phyloP scores from a whole-genome alignment of 2,888 invertebrate genomes.

The Drosophila prolongata region DNA sequence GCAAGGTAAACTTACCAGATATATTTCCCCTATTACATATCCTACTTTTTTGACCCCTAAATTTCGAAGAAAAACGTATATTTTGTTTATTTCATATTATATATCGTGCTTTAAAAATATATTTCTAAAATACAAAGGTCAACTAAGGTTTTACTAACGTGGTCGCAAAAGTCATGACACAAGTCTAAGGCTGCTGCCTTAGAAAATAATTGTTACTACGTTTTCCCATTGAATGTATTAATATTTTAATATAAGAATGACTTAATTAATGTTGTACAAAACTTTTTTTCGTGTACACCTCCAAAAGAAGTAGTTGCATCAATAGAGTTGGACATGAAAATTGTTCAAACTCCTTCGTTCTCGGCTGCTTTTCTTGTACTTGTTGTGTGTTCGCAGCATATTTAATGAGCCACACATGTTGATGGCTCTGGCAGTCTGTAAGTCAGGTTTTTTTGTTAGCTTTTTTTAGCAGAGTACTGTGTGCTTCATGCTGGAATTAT shows the following conservation, averaged over 20 bases:
- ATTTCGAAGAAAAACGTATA: no score
- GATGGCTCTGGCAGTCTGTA: constrained; percentile 42
- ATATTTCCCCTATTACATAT: no score
- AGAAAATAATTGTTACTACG: no score
- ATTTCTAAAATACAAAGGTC: no score
- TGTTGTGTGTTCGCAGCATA: constrained; percentile 59
- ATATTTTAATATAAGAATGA: no score
- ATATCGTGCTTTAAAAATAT: no score
- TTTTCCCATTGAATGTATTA: not conserved
- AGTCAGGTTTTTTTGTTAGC: constrained; percentile 28
- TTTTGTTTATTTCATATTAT: no score
- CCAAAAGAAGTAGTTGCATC: constrained; percentile 53
- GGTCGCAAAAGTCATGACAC: no score
- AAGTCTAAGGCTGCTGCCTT: no score
- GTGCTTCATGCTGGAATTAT: constrained; percentile 38
- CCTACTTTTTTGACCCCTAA: no score
- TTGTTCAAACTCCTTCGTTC: constrained; percentile 53
- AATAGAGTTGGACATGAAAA: constrained; percentile 79
- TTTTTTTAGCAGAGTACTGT: constrained; percentile 13
- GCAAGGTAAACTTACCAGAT: no score
- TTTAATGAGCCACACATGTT: constrained; percentile 73
- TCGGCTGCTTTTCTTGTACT: constrained; percentile 36
- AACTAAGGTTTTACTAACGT: no score
- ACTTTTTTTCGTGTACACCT: not conserved
- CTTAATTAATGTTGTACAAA: not conserved